Evolutionary conservation across 2,113 vertebrate genomes (phyloP), one percentile per base, ranked within the genome.

Genomic region (Antechinus flavipes): DNA sequence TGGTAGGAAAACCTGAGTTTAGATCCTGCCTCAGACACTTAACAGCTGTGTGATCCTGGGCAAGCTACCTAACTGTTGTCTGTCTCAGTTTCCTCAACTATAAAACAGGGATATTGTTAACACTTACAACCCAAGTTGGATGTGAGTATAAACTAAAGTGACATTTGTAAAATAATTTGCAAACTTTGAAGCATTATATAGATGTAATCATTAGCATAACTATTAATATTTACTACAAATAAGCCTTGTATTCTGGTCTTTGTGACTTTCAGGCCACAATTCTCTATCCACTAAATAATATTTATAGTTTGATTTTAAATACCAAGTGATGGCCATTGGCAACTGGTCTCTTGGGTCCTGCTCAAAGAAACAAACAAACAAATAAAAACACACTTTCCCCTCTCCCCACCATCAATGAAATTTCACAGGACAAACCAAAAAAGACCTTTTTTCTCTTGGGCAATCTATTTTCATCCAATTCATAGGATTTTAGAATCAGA

Each of bases 401-500:
- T 52, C 50, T 52, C 9, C 50, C 50, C 10, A 52, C 9, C 50
- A 52, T 52, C 8, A 52, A 52, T 10, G 50, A 52, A 52, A 0
- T 25, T 91, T 95, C 26, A 89, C 35, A 54, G 26, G 58, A 10
- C 25, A 92, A 90, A 56, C 9, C 23, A 12, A 27, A 61, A 27
- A 47, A 4, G 24, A 10, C 30, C 50, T 7, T 90, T n/a, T 84
- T 84, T 94, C 90, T 22, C 23, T 90, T 95, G 90, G 50, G 54
- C 95, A 95, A 95, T 54, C 24, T 54, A 89, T 68, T 89, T 68
- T 95, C 97, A 42, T 24, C 47, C 53, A 95, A 95, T 94, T 91
- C 95, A 84, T 23, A 84, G 68, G n/a, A 84, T 84, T 84, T 84
- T 42, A 76, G n/a, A 22, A 42, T 76, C 68, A 84, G 30, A 23